Evolutionary conservation across 2,888 invertebrate genomes (phyloP), one percentile per base, ranked within the genome.

Genomic region (Melanotus villosus): DNA sequence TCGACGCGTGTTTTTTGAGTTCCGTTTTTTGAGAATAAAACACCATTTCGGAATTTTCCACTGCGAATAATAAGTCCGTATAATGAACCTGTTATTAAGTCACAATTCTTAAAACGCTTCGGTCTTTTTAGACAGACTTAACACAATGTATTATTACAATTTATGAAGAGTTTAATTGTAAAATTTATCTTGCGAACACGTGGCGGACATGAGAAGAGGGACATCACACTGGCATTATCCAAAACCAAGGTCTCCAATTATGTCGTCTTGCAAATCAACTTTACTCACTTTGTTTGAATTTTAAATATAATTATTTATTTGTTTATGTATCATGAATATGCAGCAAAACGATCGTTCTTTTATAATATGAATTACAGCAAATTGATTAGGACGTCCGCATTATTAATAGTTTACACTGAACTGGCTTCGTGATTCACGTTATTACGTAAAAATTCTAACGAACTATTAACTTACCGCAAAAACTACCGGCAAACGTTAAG

Each of bases 81-180:
- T 32, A 32, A 52, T 18, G 32, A 32, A 32, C 52, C 18, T 14
- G 12, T 12, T n/a, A 18, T 50, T 12, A 34, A n/a, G 9, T 4
- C 34, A 52, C 10, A 18, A 10, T 32, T 30, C 12, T 14, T 14
- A 2, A 16, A n/a, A 52, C 26, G 32, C 16, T 23, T 21, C 23
- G 12, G 32, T 6, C 1, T 16, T 47, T 47, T 26, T 47, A n/a
- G 6, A 21, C 5, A 1, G 1, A 21, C 6, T 10, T 32, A 52
- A 1, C 50, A 30, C 12, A 50, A 50, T 2, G 32, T 30, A 47
- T 52, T 18, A 52, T 52, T 6, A 41, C 54, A 64, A 63, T 63
- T 64, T 54, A 54, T 38, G 41, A 64, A 52, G 2, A 54, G 7
- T 26, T 64, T 64, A 64, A 64, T 64, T 64, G 64, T 30, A 36